A percentile compares a stretch with the other conserved stretches of the same genome.
phyloP scores from a whole-genome alignment of 2,113 vertebrate genomes.

The Aspiorhynchus laticeps region DNA sequence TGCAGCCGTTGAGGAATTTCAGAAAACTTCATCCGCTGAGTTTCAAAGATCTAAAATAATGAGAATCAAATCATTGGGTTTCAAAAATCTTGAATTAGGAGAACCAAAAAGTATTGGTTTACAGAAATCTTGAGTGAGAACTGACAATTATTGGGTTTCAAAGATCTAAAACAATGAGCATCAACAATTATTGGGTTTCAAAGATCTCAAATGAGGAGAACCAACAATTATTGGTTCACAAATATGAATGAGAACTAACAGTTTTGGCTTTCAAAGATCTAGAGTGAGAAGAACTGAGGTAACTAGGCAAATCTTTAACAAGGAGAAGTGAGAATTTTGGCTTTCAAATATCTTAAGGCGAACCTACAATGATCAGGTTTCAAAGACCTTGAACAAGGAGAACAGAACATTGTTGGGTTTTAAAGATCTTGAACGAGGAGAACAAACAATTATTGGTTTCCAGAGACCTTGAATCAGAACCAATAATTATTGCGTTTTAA shows the following conservation, averaged over 20 bases:
- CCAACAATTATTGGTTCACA: neutral
- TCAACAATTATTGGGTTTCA: neutral
- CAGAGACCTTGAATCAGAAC: neutral
- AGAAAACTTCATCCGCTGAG: slow-evolving; percentile 90
- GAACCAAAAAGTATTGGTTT: neutral
- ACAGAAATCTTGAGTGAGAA: no score
- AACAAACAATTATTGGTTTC: neutral
- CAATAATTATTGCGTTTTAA: slow-evolving; percentile 75
- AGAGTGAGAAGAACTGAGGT: slow-evolving; percentile 2
- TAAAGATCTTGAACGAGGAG: neutral
- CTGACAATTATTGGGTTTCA: slow-evolving; percentile 73
- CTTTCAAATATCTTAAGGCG: no score
- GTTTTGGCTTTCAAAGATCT: slow-evolving; percentile 85
- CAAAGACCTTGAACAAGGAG: slow-evolving; percentile 78
- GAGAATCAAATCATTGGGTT: slow-evolving; percentile 11
- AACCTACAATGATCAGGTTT: slow-evolving; percentile 70
- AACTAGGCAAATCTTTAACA: neutral
- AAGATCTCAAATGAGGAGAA: neutral
- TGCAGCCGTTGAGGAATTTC: slow-evolving; percentile 91
- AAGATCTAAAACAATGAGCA: slow-evolving; percentile 77
- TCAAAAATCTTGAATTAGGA: neutral
- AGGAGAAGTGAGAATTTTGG: neutral
- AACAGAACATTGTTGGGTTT: neutral
- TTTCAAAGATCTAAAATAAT: slow-evolving; percentile 83
- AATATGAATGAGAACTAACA: no score